A percentile compares a stretch with the other conserved stretches of the same genome.
These are phyloP conservation scores for Oryzias dopingdopingensis DNA, from an alignment of 2,797 vertebrate genomes.

Conservation along the genomic window DNA sequence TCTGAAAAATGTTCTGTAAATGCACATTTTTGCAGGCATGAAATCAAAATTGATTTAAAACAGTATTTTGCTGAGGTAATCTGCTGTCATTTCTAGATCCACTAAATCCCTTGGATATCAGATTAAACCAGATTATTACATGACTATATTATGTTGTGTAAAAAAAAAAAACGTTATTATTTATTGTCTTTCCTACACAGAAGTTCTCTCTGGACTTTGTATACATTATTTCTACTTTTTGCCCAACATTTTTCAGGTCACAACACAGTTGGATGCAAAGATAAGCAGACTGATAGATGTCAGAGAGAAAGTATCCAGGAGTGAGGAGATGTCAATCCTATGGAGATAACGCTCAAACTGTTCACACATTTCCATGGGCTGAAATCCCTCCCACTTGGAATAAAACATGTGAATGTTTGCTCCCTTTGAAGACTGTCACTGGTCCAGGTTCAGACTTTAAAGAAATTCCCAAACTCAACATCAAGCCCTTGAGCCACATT, in stretches of 20 bases:
- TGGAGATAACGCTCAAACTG: conserved; percentile 41
- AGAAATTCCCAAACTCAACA: conserved; percentile 59
- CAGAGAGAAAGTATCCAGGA: conserved; percentile 20
- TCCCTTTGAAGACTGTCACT: conserved; percentile 54
- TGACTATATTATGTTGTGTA: too few relatives aligned
- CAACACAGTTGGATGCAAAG: conserved; percentile 17
- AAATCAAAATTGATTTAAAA: too few relatives aligned
- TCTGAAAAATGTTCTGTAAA: not conserved
- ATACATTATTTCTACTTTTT: not conserved
- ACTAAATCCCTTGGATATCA: too few relatives aligned
- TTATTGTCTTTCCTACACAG: too few relatives aligned
- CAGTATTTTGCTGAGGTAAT: too few relatives aligned
- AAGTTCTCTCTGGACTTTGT: too few relatives aligned
- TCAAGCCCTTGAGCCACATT: conserved; percentile 57
- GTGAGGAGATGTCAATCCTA: conserved; percentile 33
- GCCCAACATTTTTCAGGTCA: not conserved
- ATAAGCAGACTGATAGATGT: conserved; percentile 9
- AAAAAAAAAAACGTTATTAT: too few relatives aligned
- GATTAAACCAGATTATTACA: too few relatives aligned
- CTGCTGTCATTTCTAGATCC: too few relatives aligned
- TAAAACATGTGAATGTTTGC: conserved; percentile 63
- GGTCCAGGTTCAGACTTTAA: conserved; percentile 65
- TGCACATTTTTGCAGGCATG: too few relatives aligned
- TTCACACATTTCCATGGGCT: conserved; percentile 45
- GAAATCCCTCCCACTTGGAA: conserved; percentile 47